Evolutionary conservation across 2,888 invertebrate genomes (phyloP), one percentile per base, ranked within the genome.

Genomic region (Sacculina carcini): DNA sequence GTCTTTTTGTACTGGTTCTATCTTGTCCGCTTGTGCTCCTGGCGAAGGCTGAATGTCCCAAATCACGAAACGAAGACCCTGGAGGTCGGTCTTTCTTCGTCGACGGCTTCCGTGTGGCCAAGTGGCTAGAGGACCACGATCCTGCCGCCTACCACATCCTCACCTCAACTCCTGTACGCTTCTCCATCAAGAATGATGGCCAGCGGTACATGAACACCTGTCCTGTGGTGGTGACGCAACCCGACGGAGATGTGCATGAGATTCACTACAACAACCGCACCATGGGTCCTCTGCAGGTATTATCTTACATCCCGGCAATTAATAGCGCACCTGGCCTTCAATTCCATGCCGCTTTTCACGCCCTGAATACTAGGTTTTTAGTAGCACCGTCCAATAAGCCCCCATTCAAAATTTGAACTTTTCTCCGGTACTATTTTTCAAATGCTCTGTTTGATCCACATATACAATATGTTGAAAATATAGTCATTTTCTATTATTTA

Each of bases 241-340:
- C 59, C 47, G 59, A 61, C 32, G 62, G 62, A 10, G 60, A 62
- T 31, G 53, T 63, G 7, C 58, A 58, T 16, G 63, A 64, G 56
- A 62, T 64, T 21, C 63, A 64, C 56, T 62, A 61, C 54, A 64
- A 62, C 52, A 62, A 62, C 44, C 58, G 62, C 21, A 63, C 64
- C 7, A 64, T 63, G 63, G 60, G 62, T 31, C 62, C 64, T 5
- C 58, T 64, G 7, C 61, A 63, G 56, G 44, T 40, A 1, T n/a
- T n/a, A n/a, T n/a, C n/a, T n/a, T n/a, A n/a, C n/a, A n/a, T n/a
- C n/a, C n/a, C n/a, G n/a, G n/a, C n/a, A n/a, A n/a, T n/a, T n/a
- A n/a, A n/a, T n/a, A n/a, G n/a, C n/a, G n/a, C n/a, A n/a, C n/a
- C n/a, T n/a, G n/a, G n/a, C n/a, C n/a, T n/a, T n/a, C n/a, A n/a